Conservation (phyloP, 2,797 vertebrate genomes). For the Loriculus beryllinus region DNA sequence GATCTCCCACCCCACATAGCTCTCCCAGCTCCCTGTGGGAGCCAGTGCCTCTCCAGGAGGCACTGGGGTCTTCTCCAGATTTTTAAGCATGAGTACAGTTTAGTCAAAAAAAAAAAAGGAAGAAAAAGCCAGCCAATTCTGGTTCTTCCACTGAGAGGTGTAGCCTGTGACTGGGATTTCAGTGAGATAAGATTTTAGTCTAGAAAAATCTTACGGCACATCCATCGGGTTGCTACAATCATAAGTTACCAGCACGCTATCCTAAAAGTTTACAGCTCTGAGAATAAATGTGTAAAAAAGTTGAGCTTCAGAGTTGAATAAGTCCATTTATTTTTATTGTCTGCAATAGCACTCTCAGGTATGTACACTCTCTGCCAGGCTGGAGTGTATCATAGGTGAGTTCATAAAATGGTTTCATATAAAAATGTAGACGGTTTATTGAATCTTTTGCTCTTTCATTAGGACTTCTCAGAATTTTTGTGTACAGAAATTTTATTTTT, state of each 20-base stretch:
- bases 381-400: neutral
- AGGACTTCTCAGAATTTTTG: neutral
- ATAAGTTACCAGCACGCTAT: accelerated
- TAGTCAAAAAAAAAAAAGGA: neutral
- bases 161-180: neutral
- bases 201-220: neutral
- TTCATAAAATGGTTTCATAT: neutral
- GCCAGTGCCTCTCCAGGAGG: neutral
- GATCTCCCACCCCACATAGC: neutral
- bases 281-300: neutral
- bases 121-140: neutral
- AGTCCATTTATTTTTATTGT: slow-evolving; percentile 37
- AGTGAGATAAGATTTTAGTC: neutral
- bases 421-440: neutral
- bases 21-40: accelerated
- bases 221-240: neutral
- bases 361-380: neutral
- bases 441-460: neutral
- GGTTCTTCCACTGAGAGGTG: accelerated
- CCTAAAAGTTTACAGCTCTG: slow-evolving; percentile 2
- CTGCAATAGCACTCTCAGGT: neutral
- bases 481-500: neutral
- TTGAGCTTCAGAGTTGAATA: neutral
- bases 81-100: neutral
- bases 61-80: neutral